Base-by-base conservation (phyloP, 2,888 invertebrate species). In the Cataglyphis livida region DNA sequence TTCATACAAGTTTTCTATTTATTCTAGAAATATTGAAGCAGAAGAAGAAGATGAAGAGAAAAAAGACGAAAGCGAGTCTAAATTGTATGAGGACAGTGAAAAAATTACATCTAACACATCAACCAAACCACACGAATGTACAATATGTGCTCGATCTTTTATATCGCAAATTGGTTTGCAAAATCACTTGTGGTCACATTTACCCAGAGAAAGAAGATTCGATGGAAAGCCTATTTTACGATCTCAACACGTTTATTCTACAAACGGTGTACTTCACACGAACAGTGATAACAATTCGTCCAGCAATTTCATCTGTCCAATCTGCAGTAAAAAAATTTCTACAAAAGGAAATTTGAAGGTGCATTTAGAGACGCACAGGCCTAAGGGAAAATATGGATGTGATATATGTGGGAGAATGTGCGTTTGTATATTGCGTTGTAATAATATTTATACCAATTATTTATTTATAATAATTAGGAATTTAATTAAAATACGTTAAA, bases 401-500 rank as follows among this genome's bases (percentile, higher is more conserved):
- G 96, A 96, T 91, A 95, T 96, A 88, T 97, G 97, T 94, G 96
- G 96, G 85, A 95, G 97, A 95, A 95, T 96, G 97, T 97, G 94
- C 96, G 96, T 95, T 71, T 68, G 38, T 51, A 74, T 59, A 74
- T 59, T 21, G 3, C 54, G 9, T 15, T 57, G n/a, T 25, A 65
- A 51, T 25, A 64, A 25, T 1, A 48, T 9, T 81, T 12, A 12
- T 62, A 83, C 35, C 35, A 78, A 48, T 54, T 48, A 61, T 78
- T 62, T 21, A 28, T 28, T 28, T 28, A 28, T 28, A 28, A 28
- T 28, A 28, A 28, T 28, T 0, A 18, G 18, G 54, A 54, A 59
- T 7, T 57, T 41, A 38, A 41, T 28, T 48, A 21, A 73, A 21
- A 57, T 57, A 71, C 38, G 2, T 28, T 28, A 28, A 4, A 57